Base-by-base conservation (phyloP, 2,888 invertebrate species). In the Pherbina coryleti region DNA sequence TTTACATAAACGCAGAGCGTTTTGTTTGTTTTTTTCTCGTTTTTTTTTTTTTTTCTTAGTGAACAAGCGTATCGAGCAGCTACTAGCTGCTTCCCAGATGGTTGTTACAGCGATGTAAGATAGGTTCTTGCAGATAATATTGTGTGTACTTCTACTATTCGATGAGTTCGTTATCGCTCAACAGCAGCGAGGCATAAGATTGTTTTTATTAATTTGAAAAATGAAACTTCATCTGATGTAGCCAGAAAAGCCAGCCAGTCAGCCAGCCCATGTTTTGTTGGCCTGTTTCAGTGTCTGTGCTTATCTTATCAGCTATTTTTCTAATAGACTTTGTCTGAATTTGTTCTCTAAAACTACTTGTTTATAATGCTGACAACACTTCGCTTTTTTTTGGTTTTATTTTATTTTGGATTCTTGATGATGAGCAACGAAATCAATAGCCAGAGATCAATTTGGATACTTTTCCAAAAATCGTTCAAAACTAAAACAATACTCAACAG, bases 231-330 rank as follows among this genome's bases (percentile, higher is more conserved):
- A 51, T 69, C 25, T 28, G 44, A 44, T 44, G 44, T 44, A n/a
- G n/a, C n/a, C n/a, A n/a, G n/a, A n/a, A n/a, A n/a, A 44, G 44
- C 44, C 44, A 44, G 44, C 44, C 44, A 44, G 44, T 14, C 44
- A 44, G 11, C 44, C 44, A 44, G 44, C 7, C 3, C 44, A 44
- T 44, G 11, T 44, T 44, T 44, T 69, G 25, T 69, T 31, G 25
- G 51, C 51, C 49, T 51, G 69, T 28, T 19, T 25, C 8, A 49
- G 44, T 67, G n/a, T 53, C 31, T 55, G 5, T 19, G 19, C 11
- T 62, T 62, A 73, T 44, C 73, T 74, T 74, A 74, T 74, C 73
- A 62, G 73, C 19, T 62, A 44, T 74, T 64, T 74, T 62, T 31
- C 49, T 17, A 25, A 49, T 28, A 62, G 64, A 74, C 60, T 72